Evolutionary conservation across 1,140 invertebrate genomes (phyloP).

Genomic region (Proctacanthus coquilletti): DNA sequence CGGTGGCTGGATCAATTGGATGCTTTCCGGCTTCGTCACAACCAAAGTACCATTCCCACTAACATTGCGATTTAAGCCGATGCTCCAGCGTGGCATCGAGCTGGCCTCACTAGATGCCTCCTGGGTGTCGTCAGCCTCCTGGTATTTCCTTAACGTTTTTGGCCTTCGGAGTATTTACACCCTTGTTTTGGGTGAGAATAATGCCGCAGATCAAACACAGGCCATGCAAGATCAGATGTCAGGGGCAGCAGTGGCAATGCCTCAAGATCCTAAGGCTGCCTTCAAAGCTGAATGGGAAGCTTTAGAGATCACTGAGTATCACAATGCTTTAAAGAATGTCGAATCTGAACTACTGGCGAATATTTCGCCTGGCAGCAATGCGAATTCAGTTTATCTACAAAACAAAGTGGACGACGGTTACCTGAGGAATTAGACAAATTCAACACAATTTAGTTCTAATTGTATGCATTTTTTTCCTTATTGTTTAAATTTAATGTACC

Average conservation of each 20-base stretch:
- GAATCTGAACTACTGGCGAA: conserved; percentile 38
- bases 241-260: conserved; percentile 91
- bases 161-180: conserved; percentile 95
- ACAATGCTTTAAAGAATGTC: conserved; percentile 70
- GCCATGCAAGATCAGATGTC: conserved; percentile 98
- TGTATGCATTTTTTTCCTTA: no score
- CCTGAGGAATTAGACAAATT: neutral
- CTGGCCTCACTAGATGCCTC: conserved; percentile 89
- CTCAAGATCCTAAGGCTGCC: conserved; percentile 92
- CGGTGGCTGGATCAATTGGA: conserved; percentile 99
- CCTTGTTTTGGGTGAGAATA: conserved; percentile 95
- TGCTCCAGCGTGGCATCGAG: conserved; percentile 97
- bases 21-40: conserved; percentile 98
- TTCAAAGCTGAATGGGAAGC: conserved; percentile 99
- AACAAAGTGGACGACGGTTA: neutral
- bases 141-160: conserved; percentile 99
- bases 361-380: neutral
- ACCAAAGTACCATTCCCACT: conserved; percentile 98
- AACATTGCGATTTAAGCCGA: conserved; percentile 95
- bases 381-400: conserved; percentile 1
- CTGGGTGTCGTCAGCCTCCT: conserved; percentile 98
- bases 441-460: no score
- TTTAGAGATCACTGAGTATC: conserved; percentile 87
- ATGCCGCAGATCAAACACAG: conserved; percentile 90
- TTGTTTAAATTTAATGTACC: no score